phyloP scores from a whole-genome alignment of 2,797 vertebrate genomes.

The Delichon dasypus region DNA sequence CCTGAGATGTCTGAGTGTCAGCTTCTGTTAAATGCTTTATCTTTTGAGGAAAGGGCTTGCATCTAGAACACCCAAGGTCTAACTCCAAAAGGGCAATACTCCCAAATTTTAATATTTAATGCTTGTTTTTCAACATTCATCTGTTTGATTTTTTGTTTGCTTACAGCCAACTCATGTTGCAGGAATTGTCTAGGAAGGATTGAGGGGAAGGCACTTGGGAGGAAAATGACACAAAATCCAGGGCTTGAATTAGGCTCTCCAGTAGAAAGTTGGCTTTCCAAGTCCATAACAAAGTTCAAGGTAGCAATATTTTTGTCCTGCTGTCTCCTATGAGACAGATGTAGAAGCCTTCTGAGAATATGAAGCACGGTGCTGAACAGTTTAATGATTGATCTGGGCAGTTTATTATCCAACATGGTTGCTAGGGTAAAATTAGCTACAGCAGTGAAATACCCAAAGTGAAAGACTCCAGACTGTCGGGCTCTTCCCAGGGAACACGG shows the following conservation, averaged over 20 bases:
- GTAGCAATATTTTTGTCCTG: background rate
- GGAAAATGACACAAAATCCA: background rate
- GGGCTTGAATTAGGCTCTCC: background rate
- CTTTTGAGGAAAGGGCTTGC: background rate
- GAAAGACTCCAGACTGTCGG: background rate
- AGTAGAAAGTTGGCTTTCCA: background rate
- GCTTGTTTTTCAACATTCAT: background rate
- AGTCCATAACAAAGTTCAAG: background rate
- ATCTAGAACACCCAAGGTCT: background rate
- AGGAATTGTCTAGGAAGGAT: background rate
- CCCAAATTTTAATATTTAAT: background rate
- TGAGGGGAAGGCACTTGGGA: background rate
- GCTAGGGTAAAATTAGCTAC: background rate
- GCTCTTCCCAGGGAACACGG: background rate
- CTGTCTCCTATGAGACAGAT: background rate
- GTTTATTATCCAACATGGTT: background rate
- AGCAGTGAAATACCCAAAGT: background rate
- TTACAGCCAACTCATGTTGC: background rate
- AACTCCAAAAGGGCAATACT: background rate
- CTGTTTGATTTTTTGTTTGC: background rate
- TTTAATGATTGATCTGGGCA: background rate
- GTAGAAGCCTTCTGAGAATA: background rate
- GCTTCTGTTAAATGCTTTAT: background rate
- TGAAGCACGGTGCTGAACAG: background rate
- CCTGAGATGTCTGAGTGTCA: background rate